Evolutionary conservation across 2,888 invertebrate species (phyloP).

Genomic region (Athalia cordata): DNA sequence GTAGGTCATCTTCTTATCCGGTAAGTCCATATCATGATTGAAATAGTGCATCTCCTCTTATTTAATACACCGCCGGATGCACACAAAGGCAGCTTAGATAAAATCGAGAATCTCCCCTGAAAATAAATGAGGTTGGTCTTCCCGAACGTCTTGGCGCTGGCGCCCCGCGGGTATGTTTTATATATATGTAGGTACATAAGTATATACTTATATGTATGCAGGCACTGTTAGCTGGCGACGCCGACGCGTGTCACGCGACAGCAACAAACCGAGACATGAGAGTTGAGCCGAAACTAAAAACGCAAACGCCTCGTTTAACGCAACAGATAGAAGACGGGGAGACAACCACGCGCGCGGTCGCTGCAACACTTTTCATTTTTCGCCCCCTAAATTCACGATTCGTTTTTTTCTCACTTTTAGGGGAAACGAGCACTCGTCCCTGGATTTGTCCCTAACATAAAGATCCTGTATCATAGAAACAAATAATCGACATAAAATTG

Average conservation of each 20-base stretch:
- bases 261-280: slow-evolving; percentile 25
- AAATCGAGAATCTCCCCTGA: slow-evolving; percentile 21
- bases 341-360: not conserved
- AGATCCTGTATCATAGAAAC: too few relatives aligned
- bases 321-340: slow-evolving; percentile 30
- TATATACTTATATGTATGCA: too few relatives aligned
- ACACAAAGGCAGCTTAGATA: slow-evolving; percentile 8
- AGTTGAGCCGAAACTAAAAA: slow-evolving; percentile 33
- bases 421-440: too few relatives aligned
- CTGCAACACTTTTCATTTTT: slow-evolving; percentile 31
- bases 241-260: slow-evolving; percentile 43
- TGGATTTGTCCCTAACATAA: too few relatives aligned
- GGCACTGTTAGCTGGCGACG: not conserved
- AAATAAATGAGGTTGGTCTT: slow-evolving; percentile 31
- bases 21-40: too few relatives aligned
- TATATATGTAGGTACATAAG: not conserved
- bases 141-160: slow-evolving; percentile 34
- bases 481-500: too few relatives aligned
- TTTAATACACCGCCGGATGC: not conserved
- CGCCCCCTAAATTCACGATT: slow-evolving; percentile 10
- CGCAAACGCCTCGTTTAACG: slow-evolving; percentile 35
- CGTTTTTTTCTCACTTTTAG: not conserved
- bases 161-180: slow-evolving; percentile 27
- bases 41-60: too few relatives aligned
- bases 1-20: too few relatives aligned